A percentile compares a stretch with the other conserved stretches of the same genome.
Evolutionary conservation across 2,888 invertebrate species (phyloP).

Genomic region (Hermodice carunculata): DNA sequence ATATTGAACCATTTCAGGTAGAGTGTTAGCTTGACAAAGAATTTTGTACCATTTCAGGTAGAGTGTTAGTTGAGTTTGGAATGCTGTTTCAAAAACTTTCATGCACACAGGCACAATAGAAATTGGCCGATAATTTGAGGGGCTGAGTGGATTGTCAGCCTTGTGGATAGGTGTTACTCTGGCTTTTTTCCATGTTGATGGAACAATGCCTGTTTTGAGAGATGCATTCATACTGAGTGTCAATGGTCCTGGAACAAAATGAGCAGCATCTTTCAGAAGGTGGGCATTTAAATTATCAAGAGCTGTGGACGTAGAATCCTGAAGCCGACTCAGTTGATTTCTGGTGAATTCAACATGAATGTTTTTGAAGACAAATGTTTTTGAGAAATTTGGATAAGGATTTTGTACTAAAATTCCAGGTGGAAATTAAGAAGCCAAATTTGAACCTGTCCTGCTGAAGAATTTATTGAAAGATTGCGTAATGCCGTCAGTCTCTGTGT

Average conservation of each 20-base stretch:
- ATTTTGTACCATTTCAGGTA: not conserved
- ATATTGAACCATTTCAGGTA: too few species aligned
- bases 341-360: not conserved
- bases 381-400: constrained; percentile 1
- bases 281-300: too few species aligned
- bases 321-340: too few species aligned
- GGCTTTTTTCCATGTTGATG: constrained; percentile 1
- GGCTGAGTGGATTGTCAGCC: not conserved
- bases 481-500: not conserved
- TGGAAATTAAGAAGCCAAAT: not conserved
- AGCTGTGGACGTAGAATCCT: too few species aligned
- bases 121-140: not conserved
- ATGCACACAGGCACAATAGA: constrained; percentile 1
- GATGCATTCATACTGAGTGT: too few species aligned
- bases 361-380: not conserved
- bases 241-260: too few species aligned
- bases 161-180: not conserved
- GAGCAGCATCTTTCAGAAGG: too few species aligned
- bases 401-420: not conserved
- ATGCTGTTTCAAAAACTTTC: not conserved
- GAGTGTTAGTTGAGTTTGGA: not conserved
- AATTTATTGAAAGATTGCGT: not conserved
- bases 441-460: not conserved
- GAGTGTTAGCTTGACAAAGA: not conserved
- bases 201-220: not conserved